Percentiles rank a stretch among this genome's conserved stretches.
These are phyloP conservation scores for Notodonta dromedarius DNA, from an alignment of 2,888 invertebrate species.

Conservation along the genomic window DNA sequence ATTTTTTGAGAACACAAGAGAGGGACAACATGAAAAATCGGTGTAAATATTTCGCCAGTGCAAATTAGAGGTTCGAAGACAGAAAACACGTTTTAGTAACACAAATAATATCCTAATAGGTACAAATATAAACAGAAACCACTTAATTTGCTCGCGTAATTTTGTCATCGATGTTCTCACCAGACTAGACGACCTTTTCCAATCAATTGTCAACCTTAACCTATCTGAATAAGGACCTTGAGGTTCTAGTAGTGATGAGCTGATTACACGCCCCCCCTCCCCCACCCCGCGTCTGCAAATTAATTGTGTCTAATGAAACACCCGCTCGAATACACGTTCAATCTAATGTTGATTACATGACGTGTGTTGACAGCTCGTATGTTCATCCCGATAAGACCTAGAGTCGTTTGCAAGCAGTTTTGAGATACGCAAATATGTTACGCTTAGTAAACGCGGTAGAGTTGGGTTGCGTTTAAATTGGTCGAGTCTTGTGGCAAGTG, in stretches of 20 bases:
- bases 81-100: background rate
- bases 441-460: slow-evolving; percentile 24
- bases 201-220: slow-evolving; percentile 24
- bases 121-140: slow-evolving; percentile 32
- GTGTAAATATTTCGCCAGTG: too few species aligned
- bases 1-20: too few species aligned
- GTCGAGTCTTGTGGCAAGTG: slow-evolving; percentile 22
- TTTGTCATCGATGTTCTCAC: slow-evolving; percentile 27
- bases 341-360: slow-evolving; percentile 25
- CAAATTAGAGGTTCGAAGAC: too few species aligned
- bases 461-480: slow-evolving; percentile 29
- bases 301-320: slow-evolving; percentile 72
- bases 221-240: slow-evolving; percentile 22
- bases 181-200: slow-evolving; percentile 15
- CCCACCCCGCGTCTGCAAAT: slow-evolving; percentile 51
- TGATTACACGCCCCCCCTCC: slow-evolving; percentile 32
- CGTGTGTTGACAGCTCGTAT: slow-evolving; percentile 19
- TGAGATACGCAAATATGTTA: slow-evolving; percentile 21
- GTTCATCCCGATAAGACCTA: slow-evolving; percentile 12
- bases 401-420: slow-evolving; percentile 14
- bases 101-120: slow-evolving; percentile 12
- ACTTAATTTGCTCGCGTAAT: slow-evolving; percentile 34
- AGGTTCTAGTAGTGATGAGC: slow-evolving; percentile 24
- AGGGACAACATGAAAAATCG: too few species aligned
- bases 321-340: slow-evolving; percentile 45